Evolutionary conservation across 1,140 invertebrate genomes (phyloP), one percentile per base, ranked within the genome.

Genomic region (Yoshiicerus persimilis): DNA sequence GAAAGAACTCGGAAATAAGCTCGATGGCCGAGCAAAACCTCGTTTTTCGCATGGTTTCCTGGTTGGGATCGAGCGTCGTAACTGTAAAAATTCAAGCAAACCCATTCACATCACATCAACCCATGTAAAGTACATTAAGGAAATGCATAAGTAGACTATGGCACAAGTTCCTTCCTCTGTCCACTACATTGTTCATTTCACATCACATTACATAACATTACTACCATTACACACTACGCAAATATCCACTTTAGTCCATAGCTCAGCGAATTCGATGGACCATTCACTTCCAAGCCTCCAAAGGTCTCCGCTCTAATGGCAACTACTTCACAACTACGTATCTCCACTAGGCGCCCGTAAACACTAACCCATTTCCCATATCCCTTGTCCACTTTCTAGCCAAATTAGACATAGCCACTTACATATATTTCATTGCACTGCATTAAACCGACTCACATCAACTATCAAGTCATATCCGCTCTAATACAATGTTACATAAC

Each of bases 11-110:
- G 92, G 92, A 95, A 95, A 80, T 92, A 94, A 1, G 94, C 94
- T 27, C 95, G 92, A 13, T 94, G 93, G 41, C 93, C 93, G 84
- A 95, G 93, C 27, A 94, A 92, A 4, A 94, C 94, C 62, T 92
- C 92, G 66, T 95, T 94, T 56, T 94, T 93, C 25, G 94, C 92
- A 88, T 94, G 93, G 11, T 93, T 93, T 20, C 93, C 92, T 10
- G 94, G 93, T 75, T 93, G 93, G 0, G 93, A 93, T 86, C 95
- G 92, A 34, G 94, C 93, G 91, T 95, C 95, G 90, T 94, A 95
- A 93, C 95, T 95, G 93, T 90, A 93, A 88, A 86, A 80, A 80
- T 77, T 41, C 75, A 87, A 83, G 66, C 38, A 84, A 56, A 47
- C 38, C 41, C 38, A 84, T 41, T 83, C 83, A 80, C 75, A 80